Conservation (phyloP, 2,888 invertebrate species). For the Drosophila mimica region DNA sequence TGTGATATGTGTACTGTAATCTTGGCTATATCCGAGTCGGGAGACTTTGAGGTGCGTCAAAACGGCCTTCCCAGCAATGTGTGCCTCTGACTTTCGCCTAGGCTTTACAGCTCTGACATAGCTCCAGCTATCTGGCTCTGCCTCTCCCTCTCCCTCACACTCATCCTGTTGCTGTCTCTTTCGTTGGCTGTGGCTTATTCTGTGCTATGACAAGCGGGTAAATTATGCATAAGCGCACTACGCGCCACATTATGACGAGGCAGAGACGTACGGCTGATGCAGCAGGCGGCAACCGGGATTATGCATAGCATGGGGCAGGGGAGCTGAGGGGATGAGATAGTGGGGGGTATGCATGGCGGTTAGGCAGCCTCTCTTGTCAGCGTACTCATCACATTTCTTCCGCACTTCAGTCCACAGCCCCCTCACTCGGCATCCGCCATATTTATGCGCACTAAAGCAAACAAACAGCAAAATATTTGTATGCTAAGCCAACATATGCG, state of each 20-base stretch:
- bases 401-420: constrained; percentile 17
- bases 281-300: constrained; percentile 71
- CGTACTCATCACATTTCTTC: constrained; percentile 75
- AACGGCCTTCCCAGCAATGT: constrained; percentile 11
- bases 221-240: constrained; percentile 80
- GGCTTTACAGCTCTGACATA: constrained; percentile 57
- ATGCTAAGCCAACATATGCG: constrained; percentile 80
- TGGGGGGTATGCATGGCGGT: constrained; percentile 30
- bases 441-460: constrained; percentile 78
- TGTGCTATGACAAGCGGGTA: constrained; percentile 68
- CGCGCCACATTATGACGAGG: constrained; percentile 77
- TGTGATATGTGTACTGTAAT: constrained; percentile 17
- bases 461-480: constrained; percentile 81
- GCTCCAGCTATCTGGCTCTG: background rate
- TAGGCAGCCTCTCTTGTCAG: constrained; percentile 71
- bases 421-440: constrained; percentile 22
- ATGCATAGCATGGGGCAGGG: constrained; percentile 62
- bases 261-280: constrained; percentile 73
- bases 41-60: constrained; percentile 37
- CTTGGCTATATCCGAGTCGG: constrained; percentile 13
- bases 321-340: constrained; percentile 5
- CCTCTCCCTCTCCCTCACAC: background rate
- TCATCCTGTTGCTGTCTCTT: constrained; percentile 2
- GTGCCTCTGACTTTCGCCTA: constrained; percentile 43
- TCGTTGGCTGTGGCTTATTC: constrained; percentile 36